Percentiles rank a stretch among this genome's conserved stretches.
These are phyloP conservation scores for Porphyrio hochstetteri DNA, from an alignment of 2,113 vertebrate genomes.

Conservation along the genomic window DNA sequence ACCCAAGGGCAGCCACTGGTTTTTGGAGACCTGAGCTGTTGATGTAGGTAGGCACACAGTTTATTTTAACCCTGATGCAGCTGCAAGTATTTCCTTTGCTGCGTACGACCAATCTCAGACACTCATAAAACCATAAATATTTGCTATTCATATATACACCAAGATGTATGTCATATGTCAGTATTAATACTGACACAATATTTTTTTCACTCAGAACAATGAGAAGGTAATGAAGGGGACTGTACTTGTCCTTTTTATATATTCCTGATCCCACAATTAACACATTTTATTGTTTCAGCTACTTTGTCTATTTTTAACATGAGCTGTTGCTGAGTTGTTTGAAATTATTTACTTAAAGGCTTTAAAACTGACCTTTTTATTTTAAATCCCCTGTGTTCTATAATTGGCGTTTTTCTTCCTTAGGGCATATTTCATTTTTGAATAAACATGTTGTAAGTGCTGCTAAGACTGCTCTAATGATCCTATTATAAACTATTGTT, in stretches of 20 bases:
- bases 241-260: not conserved
- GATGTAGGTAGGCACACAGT: not conserved
- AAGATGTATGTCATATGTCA: not conserved
- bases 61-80: slow-evolving; percentile 20
- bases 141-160: not conserved
- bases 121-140: not conserved
- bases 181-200: not conserved
- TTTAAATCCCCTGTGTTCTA: slow-evolving; percentile 20
- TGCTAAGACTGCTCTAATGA: slow-evolving; percentile 38
- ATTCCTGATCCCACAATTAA: not conserved
- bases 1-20: accelerated
- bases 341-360: slow-evolving; percentile 22
- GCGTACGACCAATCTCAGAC: not conserved
- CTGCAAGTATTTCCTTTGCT: not conserved
- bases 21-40: not conserved
- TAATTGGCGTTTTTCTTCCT: slow-evolving; percentile 11
- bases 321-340: slow-evolving; percentile 19
- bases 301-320: not conserved
- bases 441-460: slow-evolving; percentile 46
- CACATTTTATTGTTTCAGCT: slow-evolving; percentile 5
- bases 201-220: not conserved
- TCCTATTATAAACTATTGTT: slow-evolving; percentile 41
- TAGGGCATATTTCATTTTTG: slow-evolving; percentile 40
- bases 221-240: not conserved
- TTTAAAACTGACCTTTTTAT: slow-evolving; percentile 35